phyloP scores from a whole-genome alignment of 2,888 invertebrate genomes.

The Chrysolina oricalcia region DNA sequence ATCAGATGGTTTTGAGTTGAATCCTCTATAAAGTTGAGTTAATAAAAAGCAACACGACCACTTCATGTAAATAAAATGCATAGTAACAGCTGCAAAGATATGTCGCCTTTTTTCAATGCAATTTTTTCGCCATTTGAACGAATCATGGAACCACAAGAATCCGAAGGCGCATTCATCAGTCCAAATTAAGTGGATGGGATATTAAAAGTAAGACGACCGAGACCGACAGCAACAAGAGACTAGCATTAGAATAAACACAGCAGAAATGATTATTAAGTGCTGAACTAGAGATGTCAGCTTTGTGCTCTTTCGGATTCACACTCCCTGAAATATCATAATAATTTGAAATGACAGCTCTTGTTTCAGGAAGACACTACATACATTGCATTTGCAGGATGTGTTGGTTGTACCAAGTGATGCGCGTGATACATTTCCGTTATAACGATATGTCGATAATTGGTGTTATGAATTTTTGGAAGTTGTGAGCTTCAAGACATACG shows the following conservation, averaged over 20 bases:
- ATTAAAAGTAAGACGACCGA: constrained; percentile 50
- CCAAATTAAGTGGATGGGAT: constrained; percentile 46
- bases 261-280: constrained; percentile 48
- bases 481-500: too few relatives aligned
- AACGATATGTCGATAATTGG: too few relatives aligned
- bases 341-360: neutral
- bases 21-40: too few relatives aligned
- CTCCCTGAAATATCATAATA: neutral
- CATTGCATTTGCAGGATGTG: too few relatives aligned
- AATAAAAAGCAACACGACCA: too few relatives aligned
- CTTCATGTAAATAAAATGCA: too few relatives aligned
- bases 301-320: constrained; percentile 18
- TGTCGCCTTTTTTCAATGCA: neutral
- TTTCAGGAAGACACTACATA: too few relatives aligned
- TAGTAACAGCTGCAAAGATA: neutral
- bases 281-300: constrained; percentile 39
- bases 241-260: constrained; percentile 52
- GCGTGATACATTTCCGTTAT: too few relatives aligned
- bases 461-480: too few relatives aligned
- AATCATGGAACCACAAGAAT: neutral
- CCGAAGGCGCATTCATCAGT: constrained; percentile 29
- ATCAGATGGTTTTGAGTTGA: too few relatives aligned
- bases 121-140: neutral
- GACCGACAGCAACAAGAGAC: constrained; percentile 47
- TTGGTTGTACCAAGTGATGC: too few relatives aligned